phyloP scores from a whole-genome alignment of 2,113 vertebrate species.

The Uria aalge region DNA sequence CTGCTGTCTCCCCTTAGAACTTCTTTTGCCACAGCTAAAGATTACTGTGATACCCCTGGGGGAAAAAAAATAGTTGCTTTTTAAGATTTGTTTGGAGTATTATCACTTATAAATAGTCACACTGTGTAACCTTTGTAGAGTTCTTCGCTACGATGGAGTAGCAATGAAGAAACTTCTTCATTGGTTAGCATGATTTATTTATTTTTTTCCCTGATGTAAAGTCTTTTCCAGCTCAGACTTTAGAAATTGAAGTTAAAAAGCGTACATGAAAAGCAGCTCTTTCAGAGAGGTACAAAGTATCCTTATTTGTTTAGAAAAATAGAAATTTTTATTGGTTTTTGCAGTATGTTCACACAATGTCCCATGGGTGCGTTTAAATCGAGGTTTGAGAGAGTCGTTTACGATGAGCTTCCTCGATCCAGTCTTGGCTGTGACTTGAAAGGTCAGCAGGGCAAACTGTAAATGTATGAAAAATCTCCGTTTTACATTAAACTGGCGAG shows the following conservation, averaged over 20 bases:
- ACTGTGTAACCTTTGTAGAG: neutral
- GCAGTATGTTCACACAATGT: neutral
- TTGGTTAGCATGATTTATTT: neutral
- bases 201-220: neutral
- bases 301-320: neutral
- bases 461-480: rapidly evolving
- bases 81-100: neutral
- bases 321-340: neutral
- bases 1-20: neutral
- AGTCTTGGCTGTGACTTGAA: neutral
- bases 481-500: neutral
- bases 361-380: neutral
- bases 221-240: neutral
- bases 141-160: neutral
- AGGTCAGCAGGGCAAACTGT: neutral
- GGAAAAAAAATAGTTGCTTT: neutral
- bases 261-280: neutral
- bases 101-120: neutral
- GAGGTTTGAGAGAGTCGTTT: neutral
- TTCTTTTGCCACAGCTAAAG: neutral
- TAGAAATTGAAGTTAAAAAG: neutral
- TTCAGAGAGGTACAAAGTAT: neutral
- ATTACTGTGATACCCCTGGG: neutral
- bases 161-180: neutral
- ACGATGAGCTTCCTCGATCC: neutral